Base-by-base conservation (phyloP, 2,113 vertebrate genomes). In the Meleagris gallopavo region DNA sequence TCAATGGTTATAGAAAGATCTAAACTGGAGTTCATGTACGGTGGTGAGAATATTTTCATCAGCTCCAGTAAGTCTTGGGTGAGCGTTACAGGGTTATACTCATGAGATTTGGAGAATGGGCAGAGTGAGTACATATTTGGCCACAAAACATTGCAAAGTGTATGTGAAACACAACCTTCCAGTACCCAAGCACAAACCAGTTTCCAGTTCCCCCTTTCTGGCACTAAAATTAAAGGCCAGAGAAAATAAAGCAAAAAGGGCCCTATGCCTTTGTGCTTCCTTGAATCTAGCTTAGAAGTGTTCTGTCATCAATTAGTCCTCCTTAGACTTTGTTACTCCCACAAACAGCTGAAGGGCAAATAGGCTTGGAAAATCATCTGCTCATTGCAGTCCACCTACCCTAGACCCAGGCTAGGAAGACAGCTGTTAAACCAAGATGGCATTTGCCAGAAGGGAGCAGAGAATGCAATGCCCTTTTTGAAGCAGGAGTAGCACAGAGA, bases 1-100 rank as follows among this genome's bases (percentile, higher is more conserved):
- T 94, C 34, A 76, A 36, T 75, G 62, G 40, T 34, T 73, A 78
- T 60, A 89, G 73, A 83, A 93, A 38, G 78, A 70, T 74, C 58
- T 73, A 84, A 96, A 79, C 13, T 16, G 75, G 50, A 73, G 54
- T 54, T 85, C 81, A 24, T 60, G 41, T 7, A 62, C 4, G 1
- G 17, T 84, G 45, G 13, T 85, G 62, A 65, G 64, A 86, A 62
- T n/a, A 84, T 92, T 93, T 89, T 64, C 30, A 66, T 32, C 36
- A 84, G 22, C 30, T 76, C 13, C 30, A 41, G 11, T 41, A 38
- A 73, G 38, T 21, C 45, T 45, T 58, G 17, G 36, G 36, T 34
- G 54, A 88, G 24, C 7, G 19, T 27, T 76, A 54, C 69, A n/a
- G 38, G 27, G 45, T 18, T 65, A 29, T 55, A 79, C 11, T 2